These are phyloP conservation scores for Benthosema pterotum DNA, from an alignment of 2,797 vertebrate species.

Conservation along the genomic window DNA sequence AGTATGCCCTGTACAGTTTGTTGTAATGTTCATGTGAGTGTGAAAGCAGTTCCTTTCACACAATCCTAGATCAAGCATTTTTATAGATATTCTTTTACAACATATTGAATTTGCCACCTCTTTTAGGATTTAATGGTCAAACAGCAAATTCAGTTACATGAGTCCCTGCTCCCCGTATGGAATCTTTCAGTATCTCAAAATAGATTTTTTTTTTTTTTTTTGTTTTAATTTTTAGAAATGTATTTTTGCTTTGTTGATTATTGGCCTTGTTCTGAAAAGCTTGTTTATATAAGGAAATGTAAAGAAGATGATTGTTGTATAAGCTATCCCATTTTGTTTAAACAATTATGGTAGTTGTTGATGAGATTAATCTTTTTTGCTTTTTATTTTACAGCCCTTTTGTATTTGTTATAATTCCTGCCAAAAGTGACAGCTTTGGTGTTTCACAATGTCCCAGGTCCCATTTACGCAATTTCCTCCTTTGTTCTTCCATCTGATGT, in stretches of 20 bases:
- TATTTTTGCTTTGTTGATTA: slow-evolving; percentile 47
- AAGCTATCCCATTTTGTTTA: slow-evolving; percentile 54
- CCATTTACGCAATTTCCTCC: slow-evolving; percentile 8
- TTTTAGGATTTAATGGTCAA: slow-evolving; percentile 9
- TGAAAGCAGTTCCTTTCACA: slow-evolving; percentile 27
- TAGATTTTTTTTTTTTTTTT: too few species aligned
- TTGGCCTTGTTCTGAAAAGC: slow-evolving; percentile 17
- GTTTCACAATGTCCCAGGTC: slow-evolving; percentile 1
- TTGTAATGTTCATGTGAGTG: slow-evolving; percentile 38
- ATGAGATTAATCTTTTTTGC: slow-evolving; percentile 7
- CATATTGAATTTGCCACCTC: neutral
- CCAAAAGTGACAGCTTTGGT: slow-evolving; percentile 28
- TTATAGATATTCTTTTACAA: slow-evolving; percentile 17
- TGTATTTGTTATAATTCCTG: slow-evolving; percentile 17
- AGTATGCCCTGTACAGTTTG: slow-evolving; percentile 51
- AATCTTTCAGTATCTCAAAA: neutral
- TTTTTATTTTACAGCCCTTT: slow-evolving; percentile 19
- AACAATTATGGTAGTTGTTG: neutral
- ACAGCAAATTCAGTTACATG: neutral
- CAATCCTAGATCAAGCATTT: slow-evolving; percentile 10
- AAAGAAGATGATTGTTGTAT: slow-evolving; percentile 48
- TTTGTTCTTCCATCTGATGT: slow-evolving; percentile 9
- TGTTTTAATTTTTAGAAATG: slow-evolving; percentile 61
- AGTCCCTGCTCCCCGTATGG: neutral
- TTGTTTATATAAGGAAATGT: slow-evolving; percentile 46